Evolutionary conservation across 2,797 vertebrate genomes (phyloP), one percentile per base, ranked within the genome.

Genomic region (Heteromormyrus szaboi): DNA sequence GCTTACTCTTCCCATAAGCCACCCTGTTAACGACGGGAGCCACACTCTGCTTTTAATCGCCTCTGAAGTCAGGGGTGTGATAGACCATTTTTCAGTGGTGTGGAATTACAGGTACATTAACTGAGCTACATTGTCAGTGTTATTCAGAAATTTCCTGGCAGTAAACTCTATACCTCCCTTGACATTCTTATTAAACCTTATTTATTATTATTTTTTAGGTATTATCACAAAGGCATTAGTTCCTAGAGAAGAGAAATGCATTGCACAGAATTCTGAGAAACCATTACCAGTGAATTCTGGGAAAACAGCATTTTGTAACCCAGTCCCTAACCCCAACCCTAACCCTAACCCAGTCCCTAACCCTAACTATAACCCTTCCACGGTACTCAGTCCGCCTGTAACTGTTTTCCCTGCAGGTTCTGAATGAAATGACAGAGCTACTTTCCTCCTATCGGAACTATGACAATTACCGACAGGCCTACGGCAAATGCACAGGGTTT

Each of bases 381-480:
- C 2, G 5, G 53, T 56, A 65, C 33, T 59, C 11, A 59, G 4
- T 87, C 12, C 7, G 2, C 51, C 7, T 88, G 48, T 83, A 12
- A 4, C 44, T 76, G 46, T 37, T 92, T 76, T 5, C 87, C 91
- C 89, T 48, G 11, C 91, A 99, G 98, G 97, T 97, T 76, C 95
- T 99, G 91, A 97, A 97, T 85, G 98, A 99, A 95, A 98, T 99
- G 98, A 99, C 98, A 0, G 98, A 99, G 93, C 94, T 99, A 89
- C 96, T 99, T 89, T 98, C 98, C 2, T 98, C 98, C 76, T 98
- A 96, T 91, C 96, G 97, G 93, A 99, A 99, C 92, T 99, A 97
- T 33, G 97, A 99, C 94, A 98, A 96, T 94, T 99, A 99, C 89
- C 95, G 98, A 79, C 97, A 97, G 89, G 96, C 96, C 85, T 99